These are phyloP conservation scores for Bombus fervidus DNA, from an alignment of 1,140 invertebrate species.

Conservation along the genomic window DNA sequence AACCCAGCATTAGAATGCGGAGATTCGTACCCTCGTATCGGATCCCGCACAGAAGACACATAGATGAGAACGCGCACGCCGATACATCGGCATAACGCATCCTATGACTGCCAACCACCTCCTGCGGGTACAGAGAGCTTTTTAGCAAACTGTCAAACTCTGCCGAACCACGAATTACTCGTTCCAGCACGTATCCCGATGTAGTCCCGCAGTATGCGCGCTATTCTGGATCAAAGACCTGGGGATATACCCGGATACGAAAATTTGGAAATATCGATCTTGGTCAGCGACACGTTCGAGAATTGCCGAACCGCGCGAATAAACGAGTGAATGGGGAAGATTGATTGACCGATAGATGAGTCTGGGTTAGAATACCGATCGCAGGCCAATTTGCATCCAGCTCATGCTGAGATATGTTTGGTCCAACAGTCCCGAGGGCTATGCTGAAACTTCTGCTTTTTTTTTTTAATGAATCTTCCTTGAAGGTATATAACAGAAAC, in stretches of 20 bases:
- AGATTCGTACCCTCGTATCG: not conserved
- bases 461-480: not conserved
- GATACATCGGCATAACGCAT: slow-evolving; percentile 50
- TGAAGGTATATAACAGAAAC: not conserved
- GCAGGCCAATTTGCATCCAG: slow-evolving; percentile 17
- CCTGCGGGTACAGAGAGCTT: slow-evolving; percentile 57
- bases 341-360: slow-evolving; percentile 51
- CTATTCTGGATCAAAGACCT: slow-evolving; percentile 59
- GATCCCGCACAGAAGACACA: slow-evolving; percentile 16
- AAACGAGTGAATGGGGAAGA: slow-evolving; percentile 46
- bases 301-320: slow-evolving; percentile 48
- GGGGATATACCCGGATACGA: slow-evolving; percentile 36
- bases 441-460: not conserved
- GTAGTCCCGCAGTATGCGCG: slow-evolving; percentile 35
- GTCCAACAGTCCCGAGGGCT: not conserved
- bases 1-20: slow-evolving; percentile 12
- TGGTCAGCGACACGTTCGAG: slow-evolving; percentile 36
- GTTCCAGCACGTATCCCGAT: slow-evolving; percentile 52
- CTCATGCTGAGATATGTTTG: slow-evolving; percentile 18
- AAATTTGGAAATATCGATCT: slow-evolving; percentile 61
- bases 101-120: slow-evolving; percentile 60
- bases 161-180: slow-evolving; percentile 66
- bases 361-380: slow-evolving; percentile 36
- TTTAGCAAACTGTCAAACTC: slow-evolving; percentile 72
- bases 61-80: not conserved